Evolutionary conservation across 2,113 vertebrate genomes (phyloP), one percentile per base, ranked within the genome.

Genomic region (Tragelaphus imberbis): DNA sequence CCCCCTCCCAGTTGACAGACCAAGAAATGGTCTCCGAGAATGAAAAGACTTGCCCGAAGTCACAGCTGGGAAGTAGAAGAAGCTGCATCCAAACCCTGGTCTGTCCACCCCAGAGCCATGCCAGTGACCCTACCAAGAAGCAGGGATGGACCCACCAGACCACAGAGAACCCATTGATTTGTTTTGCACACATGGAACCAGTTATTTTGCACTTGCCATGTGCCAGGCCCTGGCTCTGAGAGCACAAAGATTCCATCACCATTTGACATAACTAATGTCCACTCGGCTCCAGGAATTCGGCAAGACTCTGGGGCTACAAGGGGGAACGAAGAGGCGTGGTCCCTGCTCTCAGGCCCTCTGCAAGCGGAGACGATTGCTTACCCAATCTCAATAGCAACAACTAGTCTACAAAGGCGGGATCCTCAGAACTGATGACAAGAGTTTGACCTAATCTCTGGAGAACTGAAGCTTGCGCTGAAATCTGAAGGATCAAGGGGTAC

Each of bases 31-130:
- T 11, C 12, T 59, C n/a, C 25, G 2, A 25, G 85, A 47, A 90
- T 21, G 33, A 55, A 61, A 63, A 33, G 61, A 82, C 8, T 33
- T 0, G 1, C 19, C 88, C 30, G 23, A 33, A 23, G 47, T 49
- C 51, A 19, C 51, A 5, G 44, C 59, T n/a, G 33, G n/a, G 10
- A 21, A 30, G 14, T 7, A 28, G 12, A n/a, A 40, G 23, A 21
- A 49, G 2, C 30, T 7, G 0, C 59, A 14, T 44, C 25, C 9
- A 17, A 56, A 68, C 25, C 12, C 49, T 2, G 2, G n/a, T 40
- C 47, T 27, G 13, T 53, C n/a, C 14, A 1, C 14, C 33, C 7
- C 30, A 14, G 2, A 25, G 30, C 47, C 10, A 0, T 0, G 10
- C 21, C 6, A 5, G 3, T 30, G 51, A 47, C 23, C 3, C 13